Base-by-base conservation (phyloP, 1,140 invertebrate species). In the Drosophila sp. region DNA sequence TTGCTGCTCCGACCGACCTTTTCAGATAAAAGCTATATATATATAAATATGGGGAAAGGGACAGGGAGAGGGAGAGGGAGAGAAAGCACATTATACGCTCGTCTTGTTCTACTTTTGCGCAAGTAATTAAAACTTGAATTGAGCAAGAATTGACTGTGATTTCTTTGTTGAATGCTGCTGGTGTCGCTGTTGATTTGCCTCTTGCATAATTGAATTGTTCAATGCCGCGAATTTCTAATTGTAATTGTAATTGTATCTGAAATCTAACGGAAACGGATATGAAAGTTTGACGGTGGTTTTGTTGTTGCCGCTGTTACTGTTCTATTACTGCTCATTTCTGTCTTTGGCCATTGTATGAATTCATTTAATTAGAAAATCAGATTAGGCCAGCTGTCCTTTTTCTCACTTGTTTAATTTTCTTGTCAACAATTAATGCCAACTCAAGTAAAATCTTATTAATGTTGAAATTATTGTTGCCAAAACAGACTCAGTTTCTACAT, bases 191-290 rank as follows among this genome's bases (percentile, higher is more conserved):
- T 76, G 83, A 72, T 69, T 80, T 66, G 56, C 62, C 54, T 64
- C 70, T 65, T 74, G 73, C 75, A 83, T 89, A 89, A 89, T 89
- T 89, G 76, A 89, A 89, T 83, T 89, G 81, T 80, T 89, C 89
- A 89, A 89, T 83, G 79, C 83, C 43, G 76, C 43, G 69, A 76
- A 78, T 77, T 72, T 72, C 79, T 70, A 89, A 89, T 73, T 87
- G 77, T 65, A 78, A 71, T 71, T 45, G 40, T 14, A 40, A 58
- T 25, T 32, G 64, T 48, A 41, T 38, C 76, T 62, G 74, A 65
- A 57, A 48, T 45, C 13, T 14, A 21, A 57, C 51, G 83, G 83
- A 89, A 89, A 62, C 83, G 83, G 83, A 89, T 83, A 89, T 80
- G 79, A 50, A 82, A 89, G 62, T 71, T 82, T 59, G 66, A 29